Evolutionary conservation across 1,140 invertebrate species (phyloP), one percentile per base, ranked within the genome.

Genomic region (Mamestra configurata): DNA sequence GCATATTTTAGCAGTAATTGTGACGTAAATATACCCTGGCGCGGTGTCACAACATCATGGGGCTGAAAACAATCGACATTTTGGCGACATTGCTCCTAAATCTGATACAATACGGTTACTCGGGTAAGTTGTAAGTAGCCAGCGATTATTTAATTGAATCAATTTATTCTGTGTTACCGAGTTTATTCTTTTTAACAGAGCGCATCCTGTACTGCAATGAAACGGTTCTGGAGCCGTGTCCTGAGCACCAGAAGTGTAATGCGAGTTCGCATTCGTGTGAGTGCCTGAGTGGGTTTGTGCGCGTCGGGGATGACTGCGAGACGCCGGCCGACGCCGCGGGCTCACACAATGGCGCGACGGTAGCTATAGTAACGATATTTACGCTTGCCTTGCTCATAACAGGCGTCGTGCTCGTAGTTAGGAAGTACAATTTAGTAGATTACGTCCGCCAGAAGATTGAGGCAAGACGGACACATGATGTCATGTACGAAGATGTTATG

Each of bases 401-500:
- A 46, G 94, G 91, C n/a, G 84, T 95, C 55, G 89, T 93, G 51
- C 82, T 95, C 88, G 90, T 95, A 10, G 83, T 93, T 82, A 93
- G 92, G 70, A 94, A 92, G 79, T 95, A 95, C 84, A 93, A 94
- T 87, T 87, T 95, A 82, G 83, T 95, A 35, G 89, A 94, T 79
- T 95, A 95, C 88, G 79, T 91, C 27, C 86, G 90, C 8, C 93
- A 95, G 78, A 95, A 93, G 72, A 91, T 95, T 31, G 90, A 93
- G 24, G 37, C 73, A 68, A 79, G 86, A 20, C 87, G 90, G 82
- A 88, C 93, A 80, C 92, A 92, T 68, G 91, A 94, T 79, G 88
- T 95, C 3, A 94, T 93, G 89, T 95, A 95, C 68, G 95, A 95
- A 81, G 94, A 95, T 83, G 95, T 95, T 15, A 95, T 95, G 95